Base-by-base conservation (phyloP, 2,113 vertebrate genomes). In the Ranitomeya variabilis region DNA sequence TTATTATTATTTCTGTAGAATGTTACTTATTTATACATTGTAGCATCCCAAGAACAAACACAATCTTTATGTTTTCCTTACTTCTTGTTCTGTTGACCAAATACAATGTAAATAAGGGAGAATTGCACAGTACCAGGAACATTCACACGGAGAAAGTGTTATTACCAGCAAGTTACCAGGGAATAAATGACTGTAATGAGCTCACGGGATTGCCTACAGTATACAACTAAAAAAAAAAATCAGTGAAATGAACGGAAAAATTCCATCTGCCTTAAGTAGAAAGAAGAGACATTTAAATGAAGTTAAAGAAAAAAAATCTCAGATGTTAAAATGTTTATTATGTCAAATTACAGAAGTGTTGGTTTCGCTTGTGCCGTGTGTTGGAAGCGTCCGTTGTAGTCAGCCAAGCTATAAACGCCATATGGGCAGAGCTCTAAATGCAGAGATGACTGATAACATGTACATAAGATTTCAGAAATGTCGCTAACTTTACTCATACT, bases 121-220 rank as follows among this genome's bases (percentile, higher is more conserved):
- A 80, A 81, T 60, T 60, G 79, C 79, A 62, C 11, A 31, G 79
- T 37, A 15, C 79, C 59, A 60, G 55, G 62, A 81, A 81, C 19
- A 81, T 62, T 57, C 55, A 81, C 79, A 60, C 62, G 60, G n/a
- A 31, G 73, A 57, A 37, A 76, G 37, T 76, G 19, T 76, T 62
- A 81, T 81, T 62, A 37, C 79, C 26, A 81, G 18, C 79, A 81
- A 13, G 7, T 80, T 60, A 81, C 23, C 57, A 81, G 79, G 13
- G 37, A 81, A 81, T 60, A 81, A 81, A 31, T 60, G 79, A 60
- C 37, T 62, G 79, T 31, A 59, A 81, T 60, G 79, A 37, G 55
- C 23, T 37, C 2, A 60, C 16, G 0, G 26, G 6, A 62, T 37
- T 62, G 73, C 55, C 16, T 60, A 18, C 37, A 81, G 3, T 45